These are phyloP conservation scores for Pimephales promelas DNA, from an alignment of 2,113 vertebrate genomes.

Conservation along the genomic window DNA sequence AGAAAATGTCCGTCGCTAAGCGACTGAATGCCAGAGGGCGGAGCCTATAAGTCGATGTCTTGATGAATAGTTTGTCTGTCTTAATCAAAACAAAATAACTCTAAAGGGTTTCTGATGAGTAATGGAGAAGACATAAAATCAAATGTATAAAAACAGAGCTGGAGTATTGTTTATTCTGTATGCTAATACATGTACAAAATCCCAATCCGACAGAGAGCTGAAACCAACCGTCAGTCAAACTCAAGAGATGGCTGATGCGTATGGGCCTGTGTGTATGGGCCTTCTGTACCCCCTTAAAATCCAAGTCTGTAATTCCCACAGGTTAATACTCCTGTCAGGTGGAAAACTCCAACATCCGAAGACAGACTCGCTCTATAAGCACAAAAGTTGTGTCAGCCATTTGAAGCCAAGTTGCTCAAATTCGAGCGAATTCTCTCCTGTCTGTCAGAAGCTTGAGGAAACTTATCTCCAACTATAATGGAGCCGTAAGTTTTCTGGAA, in stretches of 20 bases:
- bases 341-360: conserved; percentile 30
- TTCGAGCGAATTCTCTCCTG: neutral
- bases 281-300: conserved; percentile 10
- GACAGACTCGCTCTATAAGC: conserved; percentile 23
- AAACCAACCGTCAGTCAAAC: neutral
- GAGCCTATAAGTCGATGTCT: too few species aligned
- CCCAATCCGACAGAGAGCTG: neutral
- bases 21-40: too few species aligned
- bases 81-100: too few species aligned
- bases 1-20: too few species aligned
- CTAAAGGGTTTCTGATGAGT: too few species aligned
- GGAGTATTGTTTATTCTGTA: conserved; percentile 11
- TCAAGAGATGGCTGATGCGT: neutral
- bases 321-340: conserved; percentile 32
- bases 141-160: neutral
- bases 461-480: conserved; percentile 33
- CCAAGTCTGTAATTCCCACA: conserved; percentile 15
- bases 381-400: conserved; percentile 16
- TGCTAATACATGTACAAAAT: neutral
- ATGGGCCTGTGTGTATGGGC: conserved; percentile 11
- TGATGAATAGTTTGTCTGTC: too few species aligned
- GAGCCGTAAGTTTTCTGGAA: conserved; percentile 27
- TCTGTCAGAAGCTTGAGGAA: conserved; percentile 18
- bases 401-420: conserved; percentile 41
- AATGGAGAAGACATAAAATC: too few species aligned